phyloP scores from a whole-genome alignment of 2,113 vertebrate genomes.

The Dunckerocampus dactyliophorus region DNA sequence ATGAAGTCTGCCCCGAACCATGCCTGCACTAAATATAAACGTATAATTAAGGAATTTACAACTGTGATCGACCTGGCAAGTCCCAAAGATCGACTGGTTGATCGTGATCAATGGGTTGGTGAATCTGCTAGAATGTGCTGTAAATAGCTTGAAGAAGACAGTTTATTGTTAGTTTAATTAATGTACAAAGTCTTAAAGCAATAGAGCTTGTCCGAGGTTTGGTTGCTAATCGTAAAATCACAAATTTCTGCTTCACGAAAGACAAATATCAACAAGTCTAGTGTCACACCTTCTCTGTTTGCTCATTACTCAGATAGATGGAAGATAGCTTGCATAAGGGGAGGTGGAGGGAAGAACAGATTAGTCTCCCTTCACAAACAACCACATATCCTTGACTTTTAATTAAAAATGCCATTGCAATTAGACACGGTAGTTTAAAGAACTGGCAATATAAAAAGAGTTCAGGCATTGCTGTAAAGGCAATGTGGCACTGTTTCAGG shows the following conservation, averaged over 20 bases:
- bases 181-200: conserved; percentile 55
- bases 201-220: conserved; percentile 42
- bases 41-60: no score
- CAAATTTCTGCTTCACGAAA: conserved; percentile 66
- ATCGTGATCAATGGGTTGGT: no score
- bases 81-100: no score
- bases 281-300: conserved; percentile 60
- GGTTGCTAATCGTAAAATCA: conserved; percentile 63
- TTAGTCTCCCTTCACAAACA: conserved; percentile 77
- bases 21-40: no score
- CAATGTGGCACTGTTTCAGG: conserved; percentile 65
- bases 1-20: no score
- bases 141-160: conserved; percentile 26
- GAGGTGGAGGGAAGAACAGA: conserved; percentile 68
- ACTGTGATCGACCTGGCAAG: no score
- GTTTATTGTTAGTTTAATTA: conserved; percentile 57
- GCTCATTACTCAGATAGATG: conserved; percentile 78
- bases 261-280: conserved; percentile 76
- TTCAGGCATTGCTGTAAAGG: conserved; percentile 68
- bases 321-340: conserved; percentile 64
- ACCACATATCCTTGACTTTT: conserved; percentile 79
- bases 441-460: conserved; percentile 65
- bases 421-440: conserved; percentile 78
- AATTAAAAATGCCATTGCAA: conserved; percentile 81
- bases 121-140: not conserved